Base-by-base conservation (phyloP, 2,113 vertebrate species). In the Hypomesus transpacificus region DNA sequence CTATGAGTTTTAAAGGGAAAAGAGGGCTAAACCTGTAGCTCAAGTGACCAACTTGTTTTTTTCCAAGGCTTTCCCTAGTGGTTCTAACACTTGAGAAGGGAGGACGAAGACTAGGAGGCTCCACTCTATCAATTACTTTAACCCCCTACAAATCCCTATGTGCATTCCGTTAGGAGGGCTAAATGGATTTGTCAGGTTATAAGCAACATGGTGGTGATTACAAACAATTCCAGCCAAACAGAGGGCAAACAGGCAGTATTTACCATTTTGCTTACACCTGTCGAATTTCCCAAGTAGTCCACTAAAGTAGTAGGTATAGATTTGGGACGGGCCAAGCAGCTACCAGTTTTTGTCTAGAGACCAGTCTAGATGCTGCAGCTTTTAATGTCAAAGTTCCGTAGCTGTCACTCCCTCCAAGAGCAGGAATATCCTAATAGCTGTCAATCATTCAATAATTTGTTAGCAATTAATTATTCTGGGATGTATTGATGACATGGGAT, bases 361-460 rank as follows among this genome's bases (percentile, higher is more conserved):
- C 73, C 74, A 76, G 58, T 58, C 51, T 73, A 71, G 70, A 75
- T 4, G 6, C 57, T 53, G 14, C 56, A 67, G 63, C 68, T 58
- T 31, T 52, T 3, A 63, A 75, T 77, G 60, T 73, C 66, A 50
- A 74, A 0, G 46, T 81, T 72, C 77, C 78, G 54, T 78, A 61
- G 84, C 69, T 77, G 60, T 83, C 70, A 73, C 72, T 78, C 54
- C 66, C 80, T 79, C 54, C 66, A 79, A 77, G 39, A 51, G 20
- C 39, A 52, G 69, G 56, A 70, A 26, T 51, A 70, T 59, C 67
- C 53, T 56, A 67, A 79, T 80, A 71, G 71, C 69, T 70, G 72
- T 80, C 71, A 68, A 70, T 68, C 7, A 54, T 68, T 28, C 52
- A 28, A 34, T 79, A 21, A 64, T 74, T 56, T 76, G 17, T 79